Evolutionary conservation across 2,888 invertebrate genomes (phyloP).

Genomic region (Cordilura impudica): DNA sequence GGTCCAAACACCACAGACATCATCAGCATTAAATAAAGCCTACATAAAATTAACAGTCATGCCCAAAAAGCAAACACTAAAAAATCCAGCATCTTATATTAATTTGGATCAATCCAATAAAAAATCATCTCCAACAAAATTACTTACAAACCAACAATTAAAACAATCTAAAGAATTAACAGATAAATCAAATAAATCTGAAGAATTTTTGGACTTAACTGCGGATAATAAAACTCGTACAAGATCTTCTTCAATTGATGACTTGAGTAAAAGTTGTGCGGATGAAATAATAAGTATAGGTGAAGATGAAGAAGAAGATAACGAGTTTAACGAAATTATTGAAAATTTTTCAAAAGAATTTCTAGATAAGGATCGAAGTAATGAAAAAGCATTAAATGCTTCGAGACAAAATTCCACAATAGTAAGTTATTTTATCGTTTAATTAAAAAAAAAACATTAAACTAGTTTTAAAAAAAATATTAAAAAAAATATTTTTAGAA

Average conservation of each 20-base stretch:
- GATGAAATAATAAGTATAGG: slow-evolving; percentile 19
- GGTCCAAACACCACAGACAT: background rate
- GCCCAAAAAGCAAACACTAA: background rate
- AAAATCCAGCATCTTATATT: background rate
- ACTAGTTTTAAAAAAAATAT: no score
- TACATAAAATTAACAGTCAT: slow-evolving; percentile 1
- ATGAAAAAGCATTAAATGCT: background rate
- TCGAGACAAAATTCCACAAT: no score
- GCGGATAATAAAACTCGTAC: background rate
- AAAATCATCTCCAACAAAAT: background rate
- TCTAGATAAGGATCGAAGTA: background rate
- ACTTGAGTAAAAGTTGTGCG: background rate
- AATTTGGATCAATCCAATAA: background rate
- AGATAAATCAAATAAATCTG: no score
- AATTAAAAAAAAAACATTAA: no score
- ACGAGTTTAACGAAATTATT: background rate
- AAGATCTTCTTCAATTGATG: background rate
- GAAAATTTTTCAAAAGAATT: background rate
- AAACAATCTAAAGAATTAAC: background rate
- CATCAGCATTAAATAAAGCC: background rate
- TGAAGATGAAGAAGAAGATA: background rate
- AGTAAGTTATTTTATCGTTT: no score
- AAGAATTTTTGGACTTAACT: background rate
- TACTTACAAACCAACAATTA: background rate
- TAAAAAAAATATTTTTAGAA: no score